These are phyloP conservation scores for Tetragonula carbonaria DNA, from an alignment of 2,888 invertebrate genomes.

Conservation along the genomic window DNA sequence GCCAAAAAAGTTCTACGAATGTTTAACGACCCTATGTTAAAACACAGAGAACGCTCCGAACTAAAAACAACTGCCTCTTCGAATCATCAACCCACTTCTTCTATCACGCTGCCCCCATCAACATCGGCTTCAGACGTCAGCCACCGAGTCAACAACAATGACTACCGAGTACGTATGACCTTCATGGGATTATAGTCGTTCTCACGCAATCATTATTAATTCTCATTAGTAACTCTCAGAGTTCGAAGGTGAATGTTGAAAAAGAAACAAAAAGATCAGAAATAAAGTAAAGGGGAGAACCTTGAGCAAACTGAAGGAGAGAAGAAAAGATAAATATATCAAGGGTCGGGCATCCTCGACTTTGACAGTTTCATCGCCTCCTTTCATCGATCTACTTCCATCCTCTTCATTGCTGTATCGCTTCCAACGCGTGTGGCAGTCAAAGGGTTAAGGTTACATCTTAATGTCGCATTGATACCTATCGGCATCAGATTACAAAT, in stretches of 20 bases:
- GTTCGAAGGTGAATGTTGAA: neutral
- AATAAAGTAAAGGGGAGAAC: neutral
- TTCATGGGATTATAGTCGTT: neutral
- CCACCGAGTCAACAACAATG: neutral
- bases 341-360: constrained; percentile 36
- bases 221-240: too few species aligned
- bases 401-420: neutral
- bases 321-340: constrained; percentile 45
- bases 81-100: neutral
- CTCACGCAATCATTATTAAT: too few species aligned
- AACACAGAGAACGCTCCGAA: neutral
- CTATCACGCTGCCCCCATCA: neutral
- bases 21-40: neutral
- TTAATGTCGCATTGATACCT: neutral
- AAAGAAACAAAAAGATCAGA: neutral
- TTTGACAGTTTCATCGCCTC: constrained; percentile 42
- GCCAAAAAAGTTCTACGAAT: neutral
- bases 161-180: neutral
- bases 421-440: constrained; percentile 23
- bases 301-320: neutral
- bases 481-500: neutral
- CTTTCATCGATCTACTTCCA: constrained; percentile 34
- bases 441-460: constrained; percentile 58
- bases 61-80: neutral
- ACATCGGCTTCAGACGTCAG: neutral